A percentile compares a stretch with the other conserved stretches of the same genome.
Conservation (phyloP, 92 coral and sea anemone genomes). For the Micromussa lordhowensis region DNA sequence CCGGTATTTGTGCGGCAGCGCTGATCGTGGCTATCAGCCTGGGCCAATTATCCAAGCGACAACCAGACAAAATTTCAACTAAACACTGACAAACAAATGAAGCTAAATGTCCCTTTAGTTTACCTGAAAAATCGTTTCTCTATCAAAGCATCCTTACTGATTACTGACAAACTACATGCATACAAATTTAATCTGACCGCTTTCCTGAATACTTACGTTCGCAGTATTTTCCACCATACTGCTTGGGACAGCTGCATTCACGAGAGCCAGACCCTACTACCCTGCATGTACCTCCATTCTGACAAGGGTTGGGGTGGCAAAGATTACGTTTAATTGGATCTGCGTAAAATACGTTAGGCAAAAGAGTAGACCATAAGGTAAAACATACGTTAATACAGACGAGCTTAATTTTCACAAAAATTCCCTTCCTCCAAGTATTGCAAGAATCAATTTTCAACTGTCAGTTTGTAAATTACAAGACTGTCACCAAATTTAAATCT, state of each 20-base stretch:
- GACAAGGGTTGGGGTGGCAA: constrained; percentile 94
- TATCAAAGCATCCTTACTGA: no score
- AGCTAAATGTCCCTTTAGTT: no score
- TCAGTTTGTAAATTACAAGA: no score
- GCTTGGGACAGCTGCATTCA: constrained; percentile 70
- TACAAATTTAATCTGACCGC: background rate
- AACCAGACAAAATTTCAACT: no score
- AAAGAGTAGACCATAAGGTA: background rate
- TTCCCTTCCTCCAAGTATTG: no score
- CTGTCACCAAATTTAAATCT: background rate
- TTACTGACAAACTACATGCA: no score
- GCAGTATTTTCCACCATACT: constrained; percentile 70
- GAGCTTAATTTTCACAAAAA: background rate
- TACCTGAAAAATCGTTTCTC: no score
- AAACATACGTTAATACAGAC: background rate
- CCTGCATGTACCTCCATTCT: constrained; percentile 77
- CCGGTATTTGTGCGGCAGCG: no score
- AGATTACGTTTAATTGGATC: constrained; percentile 25
- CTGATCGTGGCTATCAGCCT: no score
- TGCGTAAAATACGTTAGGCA: background rate
- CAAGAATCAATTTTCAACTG: no score
- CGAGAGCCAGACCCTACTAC: constrained; percentile 46
- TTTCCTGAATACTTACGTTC: constrained; percentile 52
- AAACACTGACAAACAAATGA: no score
- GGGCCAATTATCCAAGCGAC: no score